phyloP scores from a whole-genome alignment of 2,888 invertebrate genomes.

The Lithophane leautieri region DNA sequence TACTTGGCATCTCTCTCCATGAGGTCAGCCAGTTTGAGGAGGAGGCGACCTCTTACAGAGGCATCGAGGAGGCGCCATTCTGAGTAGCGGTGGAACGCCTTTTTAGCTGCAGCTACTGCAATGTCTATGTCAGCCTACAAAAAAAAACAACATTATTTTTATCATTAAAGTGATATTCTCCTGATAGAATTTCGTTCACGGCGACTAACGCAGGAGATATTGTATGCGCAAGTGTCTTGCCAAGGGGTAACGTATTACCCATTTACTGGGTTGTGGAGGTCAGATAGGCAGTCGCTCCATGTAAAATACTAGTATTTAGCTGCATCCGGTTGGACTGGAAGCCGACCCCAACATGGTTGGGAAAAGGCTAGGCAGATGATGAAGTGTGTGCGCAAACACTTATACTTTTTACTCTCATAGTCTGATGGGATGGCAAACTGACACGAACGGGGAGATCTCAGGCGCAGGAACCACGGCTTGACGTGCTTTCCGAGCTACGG shows the following conservation, averaged over 20 bases:
- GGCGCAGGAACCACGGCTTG: neutral
- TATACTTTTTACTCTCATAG: neutral
- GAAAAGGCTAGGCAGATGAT: too few relatives aligned
- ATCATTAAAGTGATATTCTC: neutral
- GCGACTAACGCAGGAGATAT: neutral
- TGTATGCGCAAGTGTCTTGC: too few relatives aligned
- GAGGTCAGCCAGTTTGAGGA: conserved; percentile 93
- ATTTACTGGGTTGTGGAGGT: too few relatives aligned
- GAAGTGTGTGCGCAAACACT: neutral
- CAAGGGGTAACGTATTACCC: too few relatives aligned
- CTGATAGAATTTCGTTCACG: too few relatives aligned
- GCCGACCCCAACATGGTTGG: too few relatives aligned
- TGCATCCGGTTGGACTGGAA: too few relatives aligned
- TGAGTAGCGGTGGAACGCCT: conserved; percentile 93
- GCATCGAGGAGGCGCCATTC: conserved; percentile 95
- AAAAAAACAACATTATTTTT: neutral
- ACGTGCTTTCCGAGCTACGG: neutral
- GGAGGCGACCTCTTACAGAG: conserved; percentile 93
- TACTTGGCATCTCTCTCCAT: conserved; percentile 93
- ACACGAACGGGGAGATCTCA: neutral
- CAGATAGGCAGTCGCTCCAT: too few relatives aligned
- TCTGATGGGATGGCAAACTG: too few relatives aligned
- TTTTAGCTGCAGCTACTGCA: conserved; percentile 94
- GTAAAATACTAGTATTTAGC: too few relatives aligned
- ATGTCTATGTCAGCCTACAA: conserved; percentile 93